phyloP scores from a whole-genome alignment of 2,797 vertebrate species.

The Delichon dasypus region DNA sequence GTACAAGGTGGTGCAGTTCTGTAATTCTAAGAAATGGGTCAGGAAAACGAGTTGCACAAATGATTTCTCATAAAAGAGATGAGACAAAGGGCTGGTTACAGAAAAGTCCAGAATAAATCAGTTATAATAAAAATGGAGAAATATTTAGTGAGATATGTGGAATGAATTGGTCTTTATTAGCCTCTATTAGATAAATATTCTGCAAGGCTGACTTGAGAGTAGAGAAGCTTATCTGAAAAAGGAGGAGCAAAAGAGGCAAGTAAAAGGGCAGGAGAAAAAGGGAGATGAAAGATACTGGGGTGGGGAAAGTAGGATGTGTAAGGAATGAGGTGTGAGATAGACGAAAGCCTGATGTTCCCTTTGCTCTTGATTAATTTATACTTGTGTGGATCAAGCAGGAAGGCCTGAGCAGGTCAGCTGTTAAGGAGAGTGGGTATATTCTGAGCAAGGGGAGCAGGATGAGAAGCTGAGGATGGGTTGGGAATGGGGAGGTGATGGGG shows the following conservation, averaged over 20 bases:
- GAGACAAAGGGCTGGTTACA: background rate
- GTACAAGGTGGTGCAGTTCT: background rate
- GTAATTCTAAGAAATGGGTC: background rate
- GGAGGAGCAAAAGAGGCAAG: background rate
- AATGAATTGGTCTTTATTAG: slow-evolving; percentile 1
- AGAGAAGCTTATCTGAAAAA: background rate
- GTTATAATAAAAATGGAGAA: background rate
- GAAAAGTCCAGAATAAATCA: background rate
- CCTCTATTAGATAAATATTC: background rate
- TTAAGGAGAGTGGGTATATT: background rate
- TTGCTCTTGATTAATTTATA: background rate
- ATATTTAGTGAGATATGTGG: background rate
- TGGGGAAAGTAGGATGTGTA: background rate
- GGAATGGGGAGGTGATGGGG: background rate
- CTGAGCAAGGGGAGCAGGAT: background rate
- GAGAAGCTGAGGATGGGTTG: background rate
- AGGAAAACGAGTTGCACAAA: background rate
- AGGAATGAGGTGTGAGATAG: background rate
- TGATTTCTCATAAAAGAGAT: background rate
- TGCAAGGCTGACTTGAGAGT: background rate
- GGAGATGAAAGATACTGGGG: background rate
- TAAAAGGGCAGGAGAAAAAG: background rate
- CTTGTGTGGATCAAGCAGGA: background rate
- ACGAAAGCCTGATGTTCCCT: background rate
- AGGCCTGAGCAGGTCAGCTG: background rate